Base-by-base conservation (phyloP, 2,113 vertebrate species). In the Polyodon spathula region DNA sequence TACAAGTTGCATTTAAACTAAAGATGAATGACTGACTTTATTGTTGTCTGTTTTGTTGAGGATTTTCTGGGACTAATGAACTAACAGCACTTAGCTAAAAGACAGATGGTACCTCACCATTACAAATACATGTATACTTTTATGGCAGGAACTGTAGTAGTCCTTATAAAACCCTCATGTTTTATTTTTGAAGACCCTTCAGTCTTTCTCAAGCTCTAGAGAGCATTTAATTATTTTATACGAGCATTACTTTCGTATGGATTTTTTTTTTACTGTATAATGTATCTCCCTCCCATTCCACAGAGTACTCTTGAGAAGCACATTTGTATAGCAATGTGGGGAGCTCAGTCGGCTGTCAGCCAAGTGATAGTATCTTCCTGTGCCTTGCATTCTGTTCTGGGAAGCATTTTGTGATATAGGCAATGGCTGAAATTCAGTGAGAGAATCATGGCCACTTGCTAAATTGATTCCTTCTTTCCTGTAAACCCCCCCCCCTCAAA, bases 1-100 rank as follows among this genome's bases (percentile, higher is more conserved):
- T 74, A 79, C 71, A 63, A 54, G 0, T 0, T 73, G 76, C 69
- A 66, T 72, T 75, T 72, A 70, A 76, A 66, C 58, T 63, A 16
- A 62, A 73, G 65, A 69, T 66, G 58, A 54, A 62, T 68, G 63
- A 69, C 4, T 16, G 55, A 67, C 69, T 58, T 58, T 61, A 78
- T 50, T 50, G 48, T 50, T 50, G 48, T 14, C 12, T 50, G 48
- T 2, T 37, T 37, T 27, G 6, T 16, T 41, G 6, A n/a, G 12
- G 15, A 50, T 14, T 50, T 50, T 50, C 4, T 6, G 8, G 12
- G 48, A n/a, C 12, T n/a, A n/a, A 5, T 12, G 8, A 6, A n/a
- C 48, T 50, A 12, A 6, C 15, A n/a, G 48, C 11, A 50, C 6
- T 7, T 5, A 50, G 2, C 48, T 12, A 11, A 12, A n/a, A 50